Conservation (phyloP, 2,888 invertebrate genomes). For the Marronus borbonicus region DNA sequence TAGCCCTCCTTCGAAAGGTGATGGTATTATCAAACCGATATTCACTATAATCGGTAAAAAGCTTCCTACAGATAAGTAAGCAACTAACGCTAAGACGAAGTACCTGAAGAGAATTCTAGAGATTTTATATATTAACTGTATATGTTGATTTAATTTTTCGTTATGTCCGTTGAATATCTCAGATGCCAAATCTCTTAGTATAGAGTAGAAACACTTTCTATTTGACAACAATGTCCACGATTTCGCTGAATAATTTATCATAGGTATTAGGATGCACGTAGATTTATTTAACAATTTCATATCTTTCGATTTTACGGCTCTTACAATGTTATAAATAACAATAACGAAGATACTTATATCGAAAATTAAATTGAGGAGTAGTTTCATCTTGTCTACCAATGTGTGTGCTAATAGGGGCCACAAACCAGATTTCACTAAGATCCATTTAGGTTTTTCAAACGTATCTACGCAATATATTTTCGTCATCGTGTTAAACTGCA, state of each 20-base stretch:
- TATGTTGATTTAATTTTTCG: conserved; percentile 7
- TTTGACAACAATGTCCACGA: not conserved
- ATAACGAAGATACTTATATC: conserved; percentile 14
- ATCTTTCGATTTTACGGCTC: not conserved
- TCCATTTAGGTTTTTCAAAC: conserved; percentile 6
- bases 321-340: conserved; percentile 16
- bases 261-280: conserved; percentile 14
- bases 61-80: conserved; percentile 6
- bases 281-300: conserved; percentile 23
- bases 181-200: not conserved
- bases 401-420: conserved; percentile 5
- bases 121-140: conserved; percentile 7
- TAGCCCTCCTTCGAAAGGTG: not conserved
- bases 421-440: conserved; percentile 6
- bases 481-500: not conserved
- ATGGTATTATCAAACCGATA: conserved; percentile 21
- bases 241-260: conserved; percentile 24
- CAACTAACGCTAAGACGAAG: conserved; percentile 2
- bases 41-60: conserved; percentile 8
- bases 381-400: not conserved
- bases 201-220: conserved; percentile 3
- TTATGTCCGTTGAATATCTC: conserved; percentile 3
- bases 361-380: not conserved
- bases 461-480: conserved; percentile 11
- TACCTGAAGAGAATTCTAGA: not conserved